These are phyloP conservation scores for Sycophaga agraensis DNA, from an alignment of 1,140 invertebrate species.

Conservation along the genomic window DNA sequence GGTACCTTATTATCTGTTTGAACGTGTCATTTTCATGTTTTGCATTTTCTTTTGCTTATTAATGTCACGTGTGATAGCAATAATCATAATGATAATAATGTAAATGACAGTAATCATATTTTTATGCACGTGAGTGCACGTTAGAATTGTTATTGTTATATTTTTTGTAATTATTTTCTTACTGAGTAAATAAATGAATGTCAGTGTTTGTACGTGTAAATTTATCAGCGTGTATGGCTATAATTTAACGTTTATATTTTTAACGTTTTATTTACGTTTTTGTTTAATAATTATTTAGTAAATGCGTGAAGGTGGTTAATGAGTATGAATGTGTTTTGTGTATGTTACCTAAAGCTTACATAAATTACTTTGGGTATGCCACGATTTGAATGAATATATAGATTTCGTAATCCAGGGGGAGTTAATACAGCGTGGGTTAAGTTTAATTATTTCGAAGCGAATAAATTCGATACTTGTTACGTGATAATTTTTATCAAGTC, in stretches of 20 bases:
- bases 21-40: conserved; percentile 7
- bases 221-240: neutral
- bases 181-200: conserved; percentile 16
- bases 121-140: conserved; percentile 9
- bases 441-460: conserved; percentile 30
- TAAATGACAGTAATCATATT: conserved; percentile 11
- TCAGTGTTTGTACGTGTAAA: neutral
- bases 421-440: conserved; percentile 27
- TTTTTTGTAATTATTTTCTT: too few relatives aligned
- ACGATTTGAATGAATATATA: conserved; percentile 29
- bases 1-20: neutral
- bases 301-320: conserved; percentile 12
- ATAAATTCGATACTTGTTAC: conserved; percentile 25
- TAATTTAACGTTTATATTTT: conserved; percentile 23
- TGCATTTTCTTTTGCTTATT: conserved; percentile 15
- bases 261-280: conserved; percentile 1
- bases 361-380: conserved; percentile 31
- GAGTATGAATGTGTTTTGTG: neutral
- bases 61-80: conserved; percentile 19
- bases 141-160: neutral
- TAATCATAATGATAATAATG: conserved; percentile 15
- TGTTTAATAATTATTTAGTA: conserved; percentile 17
- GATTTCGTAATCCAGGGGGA: conserved; percentile 17
- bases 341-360: conserved; percentile 29
- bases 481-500: conserved; percentile 9